Conservation (phyloP, 2,113 vertebrate species). For the Chascanopsetta lugubris region DNA sequence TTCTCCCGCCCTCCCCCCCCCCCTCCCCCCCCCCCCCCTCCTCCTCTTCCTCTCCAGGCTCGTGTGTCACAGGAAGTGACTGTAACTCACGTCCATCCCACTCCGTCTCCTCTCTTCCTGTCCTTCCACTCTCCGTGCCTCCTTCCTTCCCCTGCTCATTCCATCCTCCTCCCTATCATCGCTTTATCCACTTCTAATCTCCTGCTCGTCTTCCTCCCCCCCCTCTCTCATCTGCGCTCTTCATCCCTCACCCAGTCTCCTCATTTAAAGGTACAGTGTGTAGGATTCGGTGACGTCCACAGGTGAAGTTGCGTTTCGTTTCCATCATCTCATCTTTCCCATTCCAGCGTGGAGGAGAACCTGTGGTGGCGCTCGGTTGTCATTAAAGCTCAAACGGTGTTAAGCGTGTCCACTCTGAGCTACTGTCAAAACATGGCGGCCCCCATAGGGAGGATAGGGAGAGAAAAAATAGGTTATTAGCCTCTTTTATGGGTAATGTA, state of each 20-base stretch:
- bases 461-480: too few relatives aligned
- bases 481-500: too few relatives aligned
- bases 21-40: conserved; percentile 1
- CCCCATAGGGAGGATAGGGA: too few relatives aligned
- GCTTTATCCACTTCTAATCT: conserved; percentile 26
- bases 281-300: too few relatives aligned
- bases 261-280: too few relatives aligned
- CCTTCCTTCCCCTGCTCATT: conserved; percentile 1
- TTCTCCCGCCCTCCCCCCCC: conserved; percentile 13
- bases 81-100: conserved; percentile 2
- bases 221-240: conserved; percentile 43
- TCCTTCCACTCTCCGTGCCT: conserved; percentile 6
- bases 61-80: conserved; percentile 36
- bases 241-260: conserved; percentile 18
- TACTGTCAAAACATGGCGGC: too few relatives aligned
- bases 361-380: too few relatives aligned
- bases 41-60: not conserved
- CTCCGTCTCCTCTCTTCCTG: not conserved
- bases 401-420: too few relatives aligned
- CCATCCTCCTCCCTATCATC: conserved; percentile 1
- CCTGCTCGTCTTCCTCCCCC: conserved; percentile 6
- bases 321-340: conserved; percentile 17
- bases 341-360: too few relatives aligned
- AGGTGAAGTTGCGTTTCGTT: conserved; percentile 3
- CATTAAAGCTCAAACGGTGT: too few relatives aligned